These are phyloP conservation scores for Dufourea novaeangliae DNA, from an alignment of 1,140 invertebrate species.

Conservation along the genomic window DNA sequence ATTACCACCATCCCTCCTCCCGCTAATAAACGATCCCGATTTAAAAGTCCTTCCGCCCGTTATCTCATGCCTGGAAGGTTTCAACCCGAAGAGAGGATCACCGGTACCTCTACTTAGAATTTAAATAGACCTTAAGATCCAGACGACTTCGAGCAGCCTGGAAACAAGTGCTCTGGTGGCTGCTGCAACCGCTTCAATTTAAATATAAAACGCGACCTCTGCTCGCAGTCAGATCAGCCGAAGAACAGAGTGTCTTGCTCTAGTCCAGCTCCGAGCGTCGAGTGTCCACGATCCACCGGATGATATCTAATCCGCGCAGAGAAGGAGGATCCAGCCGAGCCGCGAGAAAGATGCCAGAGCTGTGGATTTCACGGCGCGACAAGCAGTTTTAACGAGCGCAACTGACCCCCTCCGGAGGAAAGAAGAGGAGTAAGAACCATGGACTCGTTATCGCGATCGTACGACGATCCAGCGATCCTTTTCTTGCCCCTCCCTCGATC, in stretches of 20 bases:
- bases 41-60: conserved; percentile 33
- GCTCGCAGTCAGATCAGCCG: too few relatives aligned
- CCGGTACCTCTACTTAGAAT: conserved; percentile 28
- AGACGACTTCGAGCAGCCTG: neutral
- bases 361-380: conserved; percentile 31
- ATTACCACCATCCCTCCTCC: conserved; percentile 9
- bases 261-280: neutral
- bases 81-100: neutral
- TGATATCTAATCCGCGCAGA: neutral
- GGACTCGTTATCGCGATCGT: conserved; percentile 34
- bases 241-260: too few relatives aligned
- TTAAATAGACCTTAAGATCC: conserved; percentile 27
- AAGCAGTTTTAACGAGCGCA: conserved; percentile 40
- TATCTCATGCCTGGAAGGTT: neutral
- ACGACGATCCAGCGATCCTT: neutral
- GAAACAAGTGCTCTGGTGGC: neutral
- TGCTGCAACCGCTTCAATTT: neutral
- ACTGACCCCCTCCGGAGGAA: neutral
- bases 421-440: neutral
- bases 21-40: conserved; percentile 44
- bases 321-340: neutral
- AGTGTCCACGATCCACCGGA: conserved; percentile 5
- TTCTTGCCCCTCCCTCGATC: conserved; percentile 3
- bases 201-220: conserved; percentile 10
- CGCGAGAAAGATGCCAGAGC: neutral